Evolutionary conservation across 2,113 vertebrate species (phyloP).

Genomic region (Alces alces): DNA sequence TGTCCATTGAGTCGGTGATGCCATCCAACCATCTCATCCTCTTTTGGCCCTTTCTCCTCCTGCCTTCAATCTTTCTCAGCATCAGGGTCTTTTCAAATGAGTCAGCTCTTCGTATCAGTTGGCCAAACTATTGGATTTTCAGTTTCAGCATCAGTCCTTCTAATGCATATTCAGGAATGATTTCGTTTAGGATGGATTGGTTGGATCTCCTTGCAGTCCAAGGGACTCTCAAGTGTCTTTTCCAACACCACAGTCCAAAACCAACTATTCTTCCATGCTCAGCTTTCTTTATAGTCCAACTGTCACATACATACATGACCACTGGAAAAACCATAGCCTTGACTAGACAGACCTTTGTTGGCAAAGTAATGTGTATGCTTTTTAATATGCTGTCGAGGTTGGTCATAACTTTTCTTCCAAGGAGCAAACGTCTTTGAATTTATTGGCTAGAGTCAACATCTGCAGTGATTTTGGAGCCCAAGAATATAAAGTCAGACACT

Average conservation of each 20-base stretch:
- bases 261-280: background rate
- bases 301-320: background rate
- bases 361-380: background rate
- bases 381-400: background rate
- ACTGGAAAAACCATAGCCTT: background rate
- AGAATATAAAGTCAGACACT: too few relatives aligned
- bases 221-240: background rate
- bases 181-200: background rate
- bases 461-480: too few relatives aligned
- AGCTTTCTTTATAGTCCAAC: background rate
- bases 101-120: rapidly evolving
- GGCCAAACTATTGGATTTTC: background rate
- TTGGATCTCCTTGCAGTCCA: background rate
- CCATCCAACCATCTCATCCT: background rate
- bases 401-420: too few relatives aligned
- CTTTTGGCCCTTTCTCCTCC: background rate
- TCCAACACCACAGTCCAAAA: background rate
- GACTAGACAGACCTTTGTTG: background rate
- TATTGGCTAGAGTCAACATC: too few relatives aligned
- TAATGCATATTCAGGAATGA: background rate
- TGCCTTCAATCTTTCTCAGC: background rate
- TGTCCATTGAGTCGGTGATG: background rate
- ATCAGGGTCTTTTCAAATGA: background rate
- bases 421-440: too few relatives aligned
- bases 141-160: background rate